Evolutionary conservation across 2,888 invertebrate genomes (phyloP), one percentile per base, ranked within the genome.

Genomic region (Anodontia alba): DNA sequence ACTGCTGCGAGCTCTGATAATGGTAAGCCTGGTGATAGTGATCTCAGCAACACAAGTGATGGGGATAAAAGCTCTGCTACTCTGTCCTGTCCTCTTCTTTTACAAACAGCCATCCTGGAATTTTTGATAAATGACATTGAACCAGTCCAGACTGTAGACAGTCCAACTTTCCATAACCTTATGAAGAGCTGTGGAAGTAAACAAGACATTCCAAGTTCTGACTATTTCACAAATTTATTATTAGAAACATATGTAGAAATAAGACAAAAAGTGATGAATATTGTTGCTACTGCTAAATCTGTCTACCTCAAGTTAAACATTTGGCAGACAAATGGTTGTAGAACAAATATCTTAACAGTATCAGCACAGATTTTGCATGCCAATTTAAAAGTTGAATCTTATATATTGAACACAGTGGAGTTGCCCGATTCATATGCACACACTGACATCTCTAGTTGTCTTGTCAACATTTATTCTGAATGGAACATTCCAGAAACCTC

Each of bases 51-150:
- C n/a, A n/a, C 31, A 46, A 17, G 57, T 29, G 54, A 70, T 29
- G 54, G 54, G 10, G 38, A 57, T 23, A 57, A 54, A 33, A 62
- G 38, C 42, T 38, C 43, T 3, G 8, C 26, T 7, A 72, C 33
- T 62, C 46, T 38, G 20, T 33, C 29, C n/a, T 73, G 54, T 26
- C 26, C 68, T 5, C 36, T 73, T 33, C 23, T 75, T 5, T 29
- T 85, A 0, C 79, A 79, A 49, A 69, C 70, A 31, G 69, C 82
- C 12, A 68, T 87, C n/a, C 73, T 82, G 29, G 84, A 87, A 36
- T 80, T 73, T 38, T 36, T 87, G 0, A 86, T 87, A 5, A 78
- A 80, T 29, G 79, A 83, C 70, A 67, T 88, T 57, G 49, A 83
- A 26, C 79, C 84, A 3, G 57, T 80, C 0, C 78, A 79, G 20